Evolutionary conservation across 2,797 vertebrate species (phyloP).

Genomic region (Sciurus vulgaris): DNA sequence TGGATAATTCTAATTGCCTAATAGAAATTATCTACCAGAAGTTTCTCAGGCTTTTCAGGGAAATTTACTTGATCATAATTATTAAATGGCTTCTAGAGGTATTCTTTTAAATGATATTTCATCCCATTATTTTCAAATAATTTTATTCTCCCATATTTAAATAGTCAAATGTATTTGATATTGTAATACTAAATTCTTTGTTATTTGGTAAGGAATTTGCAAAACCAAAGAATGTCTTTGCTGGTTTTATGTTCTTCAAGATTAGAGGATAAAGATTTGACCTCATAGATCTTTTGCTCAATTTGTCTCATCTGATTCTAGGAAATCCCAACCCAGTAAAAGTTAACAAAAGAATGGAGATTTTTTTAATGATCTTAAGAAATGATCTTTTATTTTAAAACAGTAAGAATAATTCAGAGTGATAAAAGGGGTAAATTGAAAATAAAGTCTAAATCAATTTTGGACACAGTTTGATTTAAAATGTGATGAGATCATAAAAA

Average conservation of each 20-base stretch:
- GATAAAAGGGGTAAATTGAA: neutral
- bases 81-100: neutral
- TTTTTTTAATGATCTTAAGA: slow-evolving; percentile 34
- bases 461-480: slow-evolving; percentile 60
- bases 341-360: slow-evolving; percentile 4
- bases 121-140: slow-evolving; percentile 15
- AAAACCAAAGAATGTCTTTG: slow-evolving; percentile 59
- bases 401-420: neutral
- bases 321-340: slow-evolving; percentile 58
- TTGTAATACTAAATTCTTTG: slow-evolving; percentile 66
- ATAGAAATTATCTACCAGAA: slow-evolving; percentile 34
- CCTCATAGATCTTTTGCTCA: neutral
- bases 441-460: slow-evolving; percentile 34
- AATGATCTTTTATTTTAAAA: slow-evolving; percentile 24
- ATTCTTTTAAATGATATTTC: slow-evolving; percentile 9
- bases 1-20: neutral
- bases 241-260: slow-evolving; percentile 46
- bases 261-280: slow-evolving; percentile 53
- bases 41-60: neutral
- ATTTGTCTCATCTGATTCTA: slow-evolving; percentile 53
- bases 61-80: slow-evolving; percentile 25
- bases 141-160: slow-evolving; percentile 55
- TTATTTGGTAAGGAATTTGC: slow-evolving; percentile 73
- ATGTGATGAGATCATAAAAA: slow-evolving; percentile 8
- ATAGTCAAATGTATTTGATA: slow-evolving; percentile 59